Evolutionary conservation across 2,797 vertebrate genomes (phyloP), one percentile per base, ranked within the genome.

Genomic region (Molossus alvarezi): DNA sequence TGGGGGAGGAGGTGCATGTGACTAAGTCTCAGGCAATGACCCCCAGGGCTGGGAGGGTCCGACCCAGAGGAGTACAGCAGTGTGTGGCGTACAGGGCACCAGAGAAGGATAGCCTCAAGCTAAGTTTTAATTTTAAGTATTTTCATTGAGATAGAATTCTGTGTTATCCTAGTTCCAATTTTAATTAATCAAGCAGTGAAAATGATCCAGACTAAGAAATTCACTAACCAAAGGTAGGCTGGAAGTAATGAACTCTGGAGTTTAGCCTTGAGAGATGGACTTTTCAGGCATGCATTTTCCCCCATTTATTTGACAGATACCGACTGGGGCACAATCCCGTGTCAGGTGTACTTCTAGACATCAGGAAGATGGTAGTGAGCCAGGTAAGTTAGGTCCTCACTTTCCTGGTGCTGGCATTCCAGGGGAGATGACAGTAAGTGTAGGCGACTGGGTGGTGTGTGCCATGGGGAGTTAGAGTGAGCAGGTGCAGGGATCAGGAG

Each of bases 331-430:
- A 45, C 0, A 0, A 6, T 20, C 3, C n/a, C 0, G 2, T 9
- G 17, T 51, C 65, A n/a, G 51, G 51, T 12, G 11, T 13, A 0
- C 13, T 6, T 65, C 18, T 41, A 9, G 60, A n/a, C 1, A 1
- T 55, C 33, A 7, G 45, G 23, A 29, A 8, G 45, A 3, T 0
- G 15, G 57, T 0, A 0, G 1, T 0, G 25, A 20, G 12, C 15
- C 58, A 1, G 10, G 23, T 0, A 1, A 25, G 11, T 20, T 0
- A 6, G 67, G 2, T 6, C 0, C 20, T n/a, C 6, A 0, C 2
- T 25, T 71, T 20, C 27, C 41, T 0, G 15, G 8, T 0, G 6
- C 48, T 21, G 55, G 12, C 15, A 5, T 48, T 37, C 55, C 1
- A 1, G 72, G 1, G 7, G 20, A 17, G 29, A 7, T 1, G 55